Evolutionary conservation across 2,888 invertebrate species (phyloP), one percentile per base, ranked within the genome.

Genomic region (Aspidiotus destructor): DNA sequence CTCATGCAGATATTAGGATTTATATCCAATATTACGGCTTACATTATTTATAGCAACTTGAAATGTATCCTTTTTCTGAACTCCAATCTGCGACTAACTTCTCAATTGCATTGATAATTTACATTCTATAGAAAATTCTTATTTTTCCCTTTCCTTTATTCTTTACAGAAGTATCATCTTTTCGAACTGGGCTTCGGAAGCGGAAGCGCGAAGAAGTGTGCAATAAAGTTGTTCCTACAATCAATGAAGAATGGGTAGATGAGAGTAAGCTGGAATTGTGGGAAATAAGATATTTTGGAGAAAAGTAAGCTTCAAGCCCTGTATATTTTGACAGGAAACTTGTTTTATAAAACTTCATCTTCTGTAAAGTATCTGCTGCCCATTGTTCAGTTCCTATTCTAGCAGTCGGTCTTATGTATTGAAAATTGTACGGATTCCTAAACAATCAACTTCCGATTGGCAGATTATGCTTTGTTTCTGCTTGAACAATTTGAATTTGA

Each of bases 211-310:
- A 93, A 0, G 96, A 97, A 79, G 90, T 93, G 7, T 95, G 95
- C 0, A 92, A 92, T 77, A 91, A 90, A 75, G 92, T 91, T 8
- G 94, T 95, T 76, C 96, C 97, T 0, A 92, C 93, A 80, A 92
- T 96, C 11, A 85, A 88, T 0, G 96, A 97, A 78, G 90, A 91
- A 75, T 97, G 97, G 97, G 89, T 95, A 0, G 93, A 94, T 73
- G 97, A 98, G 78, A 94, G 95, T 73, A 90, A 92, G 76, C 79
- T 98, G 58, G 96, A 97, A 76, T 79, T 98, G 53, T 97, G 96
- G 96, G 96, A 97, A 79, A 94, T 97, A 70, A 92, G 92, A 74
- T 87, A 89, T 74, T 94, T 92, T 76, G 91, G 91, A 28, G 93
- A 94, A 77, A 86, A 85, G 72, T 67, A 69, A 41, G 41, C 58